Evolutionary conservation across 2,113 vertebrate species (phyloP).

Genomic region (Tenrec ecaudatus): DNA sequence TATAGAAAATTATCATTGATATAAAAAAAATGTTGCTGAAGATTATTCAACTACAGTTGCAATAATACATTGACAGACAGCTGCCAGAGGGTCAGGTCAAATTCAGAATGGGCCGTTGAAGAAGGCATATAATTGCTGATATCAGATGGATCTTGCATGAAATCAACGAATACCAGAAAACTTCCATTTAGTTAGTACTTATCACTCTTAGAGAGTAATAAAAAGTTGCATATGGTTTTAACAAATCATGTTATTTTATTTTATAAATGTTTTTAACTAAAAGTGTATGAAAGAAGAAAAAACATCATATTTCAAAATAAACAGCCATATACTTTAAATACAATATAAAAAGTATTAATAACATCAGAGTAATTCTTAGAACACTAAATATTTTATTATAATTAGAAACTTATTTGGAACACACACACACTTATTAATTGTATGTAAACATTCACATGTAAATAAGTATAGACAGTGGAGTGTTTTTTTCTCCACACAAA

Average conservation of each 20-base stretch:
- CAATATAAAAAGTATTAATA: conserved; percentile 42
- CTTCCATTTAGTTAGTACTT: conserved; percentile 67
- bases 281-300: conserved; percentile 34
- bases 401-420: not conserved
- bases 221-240: conserved; percentile 66
- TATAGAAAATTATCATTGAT: no score
- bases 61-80: no score
- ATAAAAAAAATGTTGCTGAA: no score
- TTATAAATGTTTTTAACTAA: conserved; percentile 75
- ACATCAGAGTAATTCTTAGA: no score
- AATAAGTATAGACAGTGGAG: not conserved
- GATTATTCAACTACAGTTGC: no score
- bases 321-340: conserved; percentile 48
- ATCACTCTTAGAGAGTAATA: conserved; percentile 58
- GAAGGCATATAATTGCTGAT: no score
- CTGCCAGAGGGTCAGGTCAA: no score
- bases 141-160: not conserved
- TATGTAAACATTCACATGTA: not conserved
- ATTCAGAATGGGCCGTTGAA: no score
- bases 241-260: conserved; percentile 62
- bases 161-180: conserved; percentile 58
- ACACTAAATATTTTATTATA: no score
- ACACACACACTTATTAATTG: not conserved
- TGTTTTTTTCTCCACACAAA: no score
- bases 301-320: conserved; percentile 53